These are phyloP conservation scores for Lepidocyrtoides sp. DNA, from an alignment of 2,888 invertebrate species.

Conservation along the genomic window DNA sequence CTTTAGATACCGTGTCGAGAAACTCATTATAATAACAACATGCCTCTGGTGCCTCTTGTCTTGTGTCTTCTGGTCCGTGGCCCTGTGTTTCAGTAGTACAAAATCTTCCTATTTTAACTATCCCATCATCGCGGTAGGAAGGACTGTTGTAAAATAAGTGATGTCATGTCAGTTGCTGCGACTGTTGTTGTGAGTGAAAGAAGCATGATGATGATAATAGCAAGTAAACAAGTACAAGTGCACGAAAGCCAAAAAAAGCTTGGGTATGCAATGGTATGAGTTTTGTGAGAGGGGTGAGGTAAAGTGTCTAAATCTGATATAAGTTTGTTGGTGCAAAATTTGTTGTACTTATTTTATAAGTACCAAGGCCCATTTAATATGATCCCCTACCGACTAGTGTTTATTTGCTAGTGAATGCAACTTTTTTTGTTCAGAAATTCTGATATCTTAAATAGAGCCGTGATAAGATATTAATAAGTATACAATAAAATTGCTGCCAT, in stretches of 20 bases:
- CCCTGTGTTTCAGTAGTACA: slow-evolving; percentile 26
- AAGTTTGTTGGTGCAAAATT: background rate
- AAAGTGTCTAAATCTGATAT: background rate
- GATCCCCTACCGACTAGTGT: background rate
- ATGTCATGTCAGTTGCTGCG: slow-evolving; percentile 17
- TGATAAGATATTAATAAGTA: slow-evolving; percentile 19
- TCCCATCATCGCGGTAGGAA: background rate
- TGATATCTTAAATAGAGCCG: slow-evolving; percentile 38
- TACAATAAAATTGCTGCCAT: slow-evolving; percentile 73
- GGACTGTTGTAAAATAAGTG: background rate
- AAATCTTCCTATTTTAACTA: background rate
- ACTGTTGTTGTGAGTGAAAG: no score
- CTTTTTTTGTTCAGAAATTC: slow-evolving; percentile 17
- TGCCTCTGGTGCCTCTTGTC: background rate
- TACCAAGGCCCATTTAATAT: slow-evolving; percentile 51
- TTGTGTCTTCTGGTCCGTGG: slow-evolving; percentile 4
- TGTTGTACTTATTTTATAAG: slow-evolving; percentile 8
- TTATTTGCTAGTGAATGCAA: no score
- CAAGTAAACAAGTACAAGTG: slow-evolving; percentile 27
- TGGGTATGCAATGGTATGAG: background rate
- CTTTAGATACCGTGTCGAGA: slow-evolving; percentile 47
- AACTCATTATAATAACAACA: background rate
- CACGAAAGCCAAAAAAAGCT: slow-evolving; percentile 21
- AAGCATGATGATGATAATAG: background rate
- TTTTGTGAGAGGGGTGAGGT: background rate